phyloP scores from a whole-genome alignment of 1,140 invertebrate genomes.

The Odontomachus brunneus region DNA sequence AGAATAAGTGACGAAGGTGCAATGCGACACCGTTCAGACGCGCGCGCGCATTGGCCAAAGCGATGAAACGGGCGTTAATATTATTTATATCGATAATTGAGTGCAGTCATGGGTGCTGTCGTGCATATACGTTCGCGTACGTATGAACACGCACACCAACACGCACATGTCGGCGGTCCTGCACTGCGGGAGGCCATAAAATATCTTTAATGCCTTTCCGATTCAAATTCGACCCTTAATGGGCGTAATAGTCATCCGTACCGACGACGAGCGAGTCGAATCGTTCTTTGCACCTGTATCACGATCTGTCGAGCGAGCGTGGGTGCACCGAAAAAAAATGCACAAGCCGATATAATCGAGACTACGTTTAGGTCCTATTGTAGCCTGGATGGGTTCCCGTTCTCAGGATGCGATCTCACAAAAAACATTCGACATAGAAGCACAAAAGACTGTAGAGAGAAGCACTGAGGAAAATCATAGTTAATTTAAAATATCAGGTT shows the following conservation, averaged over 20 bases:
- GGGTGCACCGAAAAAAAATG: slow-evolving; percentile 40
- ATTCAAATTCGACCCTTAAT: slow-evolving; percentile 78
- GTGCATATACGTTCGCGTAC: neutral
- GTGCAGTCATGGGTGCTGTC: slow-evolving; percentile 62
- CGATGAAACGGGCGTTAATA: slow-evolving; percentile 76
- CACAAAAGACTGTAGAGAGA: too few relatives aligned
- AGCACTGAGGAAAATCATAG: too few relatives aligned
- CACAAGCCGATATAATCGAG: neutral
- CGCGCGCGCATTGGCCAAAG: slow-evolving; percentile 35
- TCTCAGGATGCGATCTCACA: neutral
- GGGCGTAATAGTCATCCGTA: slow-evolving; percentile 67
- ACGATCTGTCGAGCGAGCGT: slow-evolving; percentile 21
- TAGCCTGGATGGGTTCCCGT: neutral
- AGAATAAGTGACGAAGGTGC: slow-evolving; percentile 24
- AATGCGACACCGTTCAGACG: slow-evolving; percentile 9
- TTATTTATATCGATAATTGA: slow-evolving; percentile 80
- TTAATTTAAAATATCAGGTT: too few relatives aligned
- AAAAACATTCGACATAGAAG: neutral
- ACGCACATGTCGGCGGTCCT: slow-evolving; percentile 56
- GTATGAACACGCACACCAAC: slow-evolving; percentile 19
- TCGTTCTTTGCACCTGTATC: slow-evolving; percentile 69
- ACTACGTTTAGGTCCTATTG: slow-evolving; percentile 14
- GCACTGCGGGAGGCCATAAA: slow-evolving; percentile 76
- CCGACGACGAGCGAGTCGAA: slow-evolving; percentile 66
- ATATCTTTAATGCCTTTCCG: slow-evolving; percentile 79